phyloP scores from a whole-genome alignment of 2,888 invertebrate species.

The Digitonthophagus gazella region DNA sequence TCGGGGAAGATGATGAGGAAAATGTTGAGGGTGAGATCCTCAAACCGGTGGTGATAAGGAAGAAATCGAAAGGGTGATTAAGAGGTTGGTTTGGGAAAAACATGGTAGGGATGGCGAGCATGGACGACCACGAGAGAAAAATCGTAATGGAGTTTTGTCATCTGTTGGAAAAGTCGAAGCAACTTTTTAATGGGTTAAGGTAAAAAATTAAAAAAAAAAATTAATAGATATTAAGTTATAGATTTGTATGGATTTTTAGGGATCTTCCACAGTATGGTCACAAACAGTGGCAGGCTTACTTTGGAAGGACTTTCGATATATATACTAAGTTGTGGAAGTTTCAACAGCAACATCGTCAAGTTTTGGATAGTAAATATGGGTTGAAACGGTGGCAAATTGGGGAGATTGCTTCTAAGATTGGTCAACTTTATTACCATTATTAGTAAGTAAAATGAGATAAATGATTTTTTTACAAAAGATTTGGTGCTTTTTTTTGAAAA shows the following conservation, averaged over 20 bases:
- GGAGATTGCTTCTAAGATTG: constrained; percentile 97
- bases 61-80: neutral
- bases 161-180: constrained; percentile 93
- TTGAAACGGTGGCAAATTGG: constrained; percentile 98
- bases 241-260: constrained; percentile 57
- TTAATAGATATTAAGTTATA: neutral
- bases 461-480: too few species aligned
- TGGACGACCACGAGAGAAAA: constrained; percentile 86
- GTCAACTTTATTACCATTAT: constrained; percentile 97
- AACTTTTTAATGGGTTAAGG: constrained; percentile 94
- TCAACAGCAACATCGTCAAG: constrained; percentile 91
- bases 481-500: too few species aligned
- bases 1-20: too few species aligned
- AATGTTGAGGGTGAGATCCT: too few species aligned
- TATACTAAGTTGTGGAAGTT: constrained; percentile 98
- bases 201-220: neutral
- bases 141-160: constrained; percentile 95
- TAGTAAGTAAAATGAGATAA: constrained; percentile 78
- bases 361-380: constrained; percentile 90
- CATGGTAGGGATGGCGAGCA: constrained; percentile 75
- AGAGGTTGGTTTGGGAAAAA: constrained; percentile 37
- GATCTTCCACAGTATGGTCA: constrained; percentile 96
- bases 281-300: constrained; percentile 97
- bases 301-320: constrained; percentile 94
- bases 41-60: too few species aligned